phyloP scores from a whole-genome alignment of 2,888 invertebrate genomes.

The Eucera pruinosa region DNA sequence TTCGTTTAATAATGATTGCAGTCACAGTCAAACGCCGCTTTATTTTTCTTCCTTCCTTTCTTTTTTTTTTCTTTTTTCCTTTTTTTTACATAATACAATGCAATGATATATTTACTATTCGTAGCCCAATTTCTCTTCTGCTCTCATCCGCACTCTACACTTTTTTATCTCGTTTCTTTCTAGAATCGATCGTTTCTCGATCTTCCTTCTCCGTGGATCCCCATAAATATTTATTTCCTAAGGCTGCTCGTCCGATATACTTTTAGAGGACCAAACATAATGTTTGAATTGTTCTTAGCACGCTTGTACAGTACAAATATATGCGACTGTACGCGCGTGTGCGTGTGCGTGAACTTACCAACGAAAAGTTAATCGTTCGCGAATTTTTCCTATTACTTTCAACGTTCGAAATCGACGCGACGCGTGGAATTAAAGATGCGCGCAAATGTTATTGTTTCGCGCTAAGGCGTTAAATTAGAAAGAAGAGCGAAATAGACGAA shows the following conservation, averaged over 20 bases:
- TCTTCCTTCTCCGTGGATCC: conserved; percentile 66
- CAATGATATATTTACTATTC: conserved; percentile 69
- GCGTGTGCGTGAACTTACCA: too few species aligned
- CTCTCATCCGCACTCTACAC: conserved; percentile 57
- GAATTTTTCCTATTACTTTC: too few species aligned
- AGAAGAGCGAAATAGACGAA: too few species aligned
- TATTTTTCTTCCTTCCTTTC: conserved; percentile 49
- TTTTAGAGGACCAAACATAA: conserved; percentile 81
- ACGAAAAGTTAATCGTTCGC: too few species aligned
- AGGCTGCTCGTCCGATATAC: conserved; percentile 82
- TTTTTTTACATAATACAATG: conserved; percentile 66
- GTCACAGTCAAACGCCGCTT: conserved; percentile 81
- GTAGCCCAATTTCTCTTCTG: conserved; percentile 64
- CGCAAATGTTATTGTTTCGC: too few species aligned
- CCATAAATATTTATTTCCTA: conserved; percentile 68
- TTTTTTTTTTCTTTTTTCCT: too few species aligned
- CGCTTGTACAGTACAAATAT: conserved; percentile 64
- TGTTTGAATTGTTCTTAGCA: conserved; percentile 69
- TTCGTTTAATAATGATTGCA: conserved; percentile 82
- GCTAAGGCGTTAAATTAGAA: too few species aligned
- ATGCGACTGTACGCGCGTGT: conserved; percentile 51
- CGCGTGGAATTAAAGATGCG: too few species aligned
- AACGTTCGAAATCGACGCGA: too few species aligned
- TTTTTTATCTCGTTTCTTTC: too few species aligned
- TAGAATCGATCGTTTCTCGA: conserved; percentile 62